Percentiles rank a stretch among this genome's conserved stretches.
Conservation (phyloP, 2,113 vertebrate species). For the Oreocharis arfaki region DNA sequence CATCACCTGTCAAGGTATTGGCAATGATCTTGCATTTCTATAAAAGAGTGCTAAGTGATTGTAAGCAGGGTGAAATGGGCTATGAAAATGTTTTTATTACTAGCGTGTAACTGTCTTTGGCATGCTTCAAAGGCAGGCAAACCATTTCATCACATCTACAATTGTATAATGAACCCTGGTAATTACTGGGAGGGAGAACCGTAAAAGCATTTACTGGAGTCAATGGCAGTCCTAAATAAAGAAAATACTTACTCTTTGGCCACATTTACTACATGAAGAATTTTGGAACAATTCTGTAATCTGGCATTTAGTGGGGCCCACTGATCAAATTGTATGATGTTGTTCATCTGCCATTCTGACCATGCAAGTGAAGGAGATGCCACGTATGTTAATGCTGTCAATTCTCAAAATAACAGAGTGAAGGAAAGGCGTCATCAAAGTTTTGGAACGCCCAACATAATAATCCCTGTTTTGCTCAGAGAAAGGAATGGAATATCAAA, state of each 20-base stretch:
- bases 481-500: not conserved
- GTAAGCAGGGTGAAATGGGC: constrained; percentile 13
- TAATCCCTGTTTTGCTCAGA: not conserved
- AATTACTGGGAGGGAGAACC: not conserved
- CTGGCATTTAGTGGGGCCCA: not conserved
- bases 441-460: not conserved
- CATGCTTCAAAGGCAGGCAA: not conserved
- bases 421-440: not conserved
- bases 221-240: not conserved
- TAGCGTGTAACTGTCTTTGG: not conserved
- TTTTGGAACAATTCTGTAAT: not conserved
- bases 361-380: not conserved
- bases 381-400: not conserved
- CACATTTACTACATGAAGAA: not conserved
- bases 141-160: not conserved
- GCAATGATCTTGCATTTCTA: not conserved
- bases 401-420: not conserved
- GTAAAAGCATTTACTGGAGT: not conserved
- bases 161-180: not conserved
- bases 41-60: not conserved
- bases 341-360: not conserved
- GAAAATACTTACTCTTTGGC: not conserved
- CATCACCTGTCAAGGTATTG: constrained; percentile 3
- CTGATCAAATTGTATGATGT: not conserved
- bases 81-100: constrained; percentile 46